Conservation (phyloP, 2,113 vertebrate species). For the Columba janthina region DNA sequence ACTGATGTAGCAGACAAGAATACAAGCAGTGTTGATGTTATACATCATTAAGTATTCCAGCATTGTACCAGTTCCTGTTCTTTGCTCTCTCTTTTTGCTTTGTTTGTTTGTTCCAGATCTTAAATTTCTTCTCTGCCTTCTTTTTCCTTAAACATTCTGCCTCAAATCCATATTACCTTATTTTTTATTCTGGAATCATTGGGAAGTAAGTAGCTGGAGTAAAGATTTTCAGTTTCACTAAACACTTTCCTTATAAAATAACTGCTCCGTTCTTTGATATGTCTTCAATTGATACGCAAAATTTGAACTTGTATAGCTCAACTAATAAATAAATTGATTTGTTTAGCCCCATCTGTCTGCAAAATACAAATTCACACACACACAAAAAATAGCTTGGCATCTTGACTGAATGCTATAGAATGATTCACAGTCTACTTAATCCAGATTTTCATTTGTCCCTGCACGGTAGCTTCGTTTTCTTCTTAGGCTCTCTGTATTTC, state of each 20-base stretch:
- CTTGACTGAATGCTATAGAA: not conserved
- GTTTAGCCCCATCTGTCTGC: not conserved
- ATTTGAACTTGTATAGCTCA: not conserved
- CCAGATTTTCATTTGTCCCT: not conserved
- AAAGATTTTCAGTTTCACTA: not conserved
- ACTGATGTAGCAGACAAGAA: not conserved
- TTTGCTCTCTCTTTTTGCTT: not conserved
- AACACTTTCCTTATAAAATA: not conserved
- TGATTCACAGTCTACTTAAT: constrained; percentile 2
- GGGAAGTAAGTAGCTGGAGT: not conserved
- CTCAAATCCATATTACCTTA: not conserved
- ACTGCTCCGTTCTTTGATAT: not conserved
- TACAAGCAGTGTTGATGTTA: not conserved
- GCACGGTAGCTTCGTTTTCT: not conserved
- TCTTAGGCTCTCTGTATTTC: not conserved
- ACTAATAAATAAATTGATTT: not conserved
- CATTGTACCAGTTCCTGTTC: not conserved
- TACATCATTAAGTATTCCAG: not conserved
- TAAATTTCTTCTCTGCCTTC: not conserved
- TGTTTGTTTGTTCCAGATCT: not conserved
- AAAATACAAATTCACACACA: not conserved
- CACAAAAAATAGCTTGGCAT: not conserved
- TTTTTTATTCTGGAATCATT: not conserved
- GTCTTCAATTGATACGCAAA: constrained; percentile 15
- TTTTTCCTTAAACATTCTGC: not conserved